Evolutionary conservation across 2,888 invertebrate genomes (phyloP).

Genomic region (Eupithecia vulgata): DNA sequence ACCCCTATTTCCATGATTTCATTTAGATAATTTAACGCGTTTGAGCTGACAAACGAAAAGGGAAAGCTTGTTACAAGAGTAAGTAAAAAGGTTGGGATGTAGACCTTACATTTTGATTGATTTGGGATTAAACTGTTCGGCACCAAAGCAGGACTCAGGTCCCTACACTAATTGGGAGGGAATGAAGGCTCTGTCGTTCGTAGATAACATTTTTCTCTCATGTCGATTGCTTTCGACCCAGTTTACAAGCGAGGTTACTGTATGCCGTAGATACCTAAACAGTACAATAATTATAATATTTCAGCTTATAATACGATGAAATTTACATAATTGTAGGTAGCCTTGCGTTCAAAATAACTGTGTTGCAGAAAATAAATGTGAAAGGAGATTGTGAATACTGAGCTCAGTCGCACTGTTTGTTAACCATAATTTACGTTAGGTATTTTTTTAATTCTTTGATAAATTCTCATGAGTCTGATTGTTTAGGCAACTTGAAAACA

Average conservation of each 20-base stretch:
- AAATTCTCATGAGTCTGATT: not conserved
- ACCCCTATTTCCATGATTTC: not conserved
- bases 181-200: conserved; percentile 1
- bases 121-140: conserved; percentile 16
- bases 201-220: conserved; percentile 6
- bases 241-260: conserved; percentile 10
- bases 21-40: not conserved
- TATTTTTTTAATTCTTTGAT: conserved; percentile 6
- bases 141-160: conserved; percentile 8
- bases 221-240: not conserved
- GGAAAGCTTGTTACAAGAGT: conserved; percentile 10
- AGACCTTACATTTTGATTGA: conserved; percentile 10
- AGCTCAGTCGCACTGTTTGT: conserved; percentile 5
- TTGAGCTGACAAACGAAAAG: not conserved
- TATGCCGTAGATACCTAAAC: conserved; percentile 21
- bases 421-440: conserved; percentile 9
- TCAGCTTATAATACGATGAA: conserved; percentile 25
- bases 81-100: conserved; percentile 12
- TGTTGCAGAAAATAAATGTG: conserved; percentile 36
- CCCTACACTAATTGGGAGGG: conserved; percentile 9
- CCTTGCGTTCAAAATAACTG: conserved; percentile 34
- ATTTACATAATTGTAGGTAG: conserved; percentile 35
- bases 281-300: conserved; percentile 28
- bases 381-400: conserved; percentile 35
- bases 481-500: not conserved